These are phyloP conservation scores for Diabrotica balteata DNA, from an alignment of 2,888 invertebrate genomes.

Conservation along the genomic window DNA sequence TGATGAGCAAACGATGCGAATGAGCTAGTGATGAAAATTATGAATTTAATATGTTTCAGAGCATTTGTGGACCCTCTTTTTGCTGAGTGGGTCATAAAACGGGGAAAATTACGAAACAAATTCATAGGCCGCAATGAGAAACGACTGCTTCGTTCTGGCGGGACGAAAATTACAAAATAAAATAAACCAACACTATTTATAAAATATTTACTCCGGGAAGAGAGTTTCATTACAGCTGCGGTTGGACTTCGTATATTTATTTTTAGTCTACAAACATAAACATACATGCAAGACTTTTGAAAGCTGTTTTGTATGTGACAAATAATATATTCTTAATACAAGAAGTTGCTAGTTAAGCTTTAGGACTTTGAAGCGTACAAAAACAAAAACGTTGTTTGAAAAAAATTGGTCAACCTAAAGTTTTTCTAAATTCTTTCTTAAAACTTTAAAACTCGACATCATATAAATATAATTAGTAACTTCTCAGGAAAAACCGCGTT, in stretches of 20 bases:
- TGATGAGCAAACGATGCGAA: conserved; percentile 23
- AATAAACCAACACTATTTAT: conserved; percentile 31
- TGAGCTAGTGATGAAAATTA: conserved; percentile 24
- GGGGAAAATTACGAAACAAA: conserved; percentile 31
- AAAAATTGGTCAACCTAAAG: no score
- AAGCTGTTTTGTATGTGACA: conserved; percentile 2
- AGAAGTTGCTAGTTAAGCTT: no score
- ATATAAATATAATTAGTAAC: no score
- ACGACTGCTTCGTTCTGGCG: conserved; percentile 15
- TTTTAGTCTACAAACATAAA: conserved; percentile 28
- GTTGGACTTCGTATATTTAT: conserved; percentile 28
- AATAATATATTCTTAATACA: no score
- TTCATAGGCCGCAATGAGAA: conserved; percentile 24
- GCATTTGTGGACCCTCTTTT: conserved; percentile 13
- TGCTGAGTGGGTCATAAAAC: conserved; percentile 23
- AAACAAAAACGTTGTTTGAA: no score
- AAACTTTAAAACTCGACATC: no score
- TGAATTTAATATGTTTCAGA: conserved; percentile 26
- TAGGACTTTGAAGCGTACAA: no score
- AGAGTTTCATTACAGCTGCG: conserved; percentile 32
- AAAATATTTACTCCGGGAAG: conserved; percentile 35
- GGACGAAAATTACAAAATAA: conserved; percentile 31
- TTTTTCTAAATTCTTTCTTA: no score
- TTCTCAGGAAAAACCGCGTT: no score
- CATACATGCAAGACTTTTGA: conserved; percentile 21